phyloP scores from a whole-genome alignment of 2,113 vertebrate species.

The Epinephelus moara region DNA sequence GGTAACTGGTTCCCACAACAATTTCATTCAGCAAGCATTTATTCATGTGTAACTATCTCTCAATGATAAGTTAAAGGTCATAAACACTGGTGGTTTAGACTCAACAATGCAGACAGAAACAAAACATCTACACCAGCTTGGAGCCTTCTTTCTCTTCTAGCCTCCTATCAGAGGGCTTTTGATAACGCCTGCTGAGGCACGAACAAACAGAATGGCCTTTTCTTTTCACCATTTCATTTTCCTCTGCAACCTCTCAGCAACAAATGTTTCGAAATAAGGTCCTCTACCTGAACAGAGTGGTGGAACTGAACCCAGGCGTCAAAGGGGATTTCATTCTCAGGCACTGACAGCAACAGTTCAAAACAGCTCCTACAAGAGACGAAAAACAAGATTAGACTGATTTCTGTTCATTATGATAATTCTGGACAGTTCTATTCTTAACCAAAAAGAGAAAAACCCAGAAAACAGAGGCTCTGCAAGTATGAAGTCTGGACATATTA shows the following conservation, averaged over 20 bases:
- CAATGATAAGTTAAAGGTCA: background rate
- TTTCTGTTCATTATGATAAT: background rate
- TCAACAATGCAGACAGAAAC: background rate
- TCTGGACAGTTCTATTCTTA: background rate
- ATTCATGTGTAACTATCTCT: background rate
- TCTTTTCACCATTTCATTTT: background rate
- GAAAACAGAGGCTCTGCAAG: background rate
- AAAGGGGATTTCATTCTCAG: conserved; percentile 93
- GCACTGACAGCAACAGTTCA: conserved; percentile 95
- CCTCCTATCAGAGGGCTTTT: background rate
- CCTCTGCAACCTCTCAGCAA: background rate
- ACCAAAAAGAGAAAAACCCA: background rate
- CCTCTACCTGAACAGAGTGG: conserved; percentile 92
- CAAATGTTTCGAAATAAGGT: background rate
- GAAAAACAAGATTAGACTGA: background rate
- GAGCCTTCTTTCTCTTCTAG: background rate
- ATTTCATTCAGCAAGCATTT: background rate
- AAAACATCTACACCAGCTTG: background rate
- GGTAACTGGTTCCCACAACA: background rate
- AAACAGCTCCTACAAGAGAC: conserved; percentile 94
- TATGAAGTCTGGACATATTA: background rate
- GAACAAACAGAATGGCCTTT: background rate
- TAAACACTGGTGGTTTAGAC: conserved; percentile 2
- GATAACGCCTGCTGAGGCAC: background rate
- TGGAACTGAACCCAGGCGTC: conserved; percentile 94